Percentiles rank a stretch among this genome's conserved stretches.
Conservation (phyloP, 2,797 vertebrate species). For the Lerista edwardsae region DNA sequence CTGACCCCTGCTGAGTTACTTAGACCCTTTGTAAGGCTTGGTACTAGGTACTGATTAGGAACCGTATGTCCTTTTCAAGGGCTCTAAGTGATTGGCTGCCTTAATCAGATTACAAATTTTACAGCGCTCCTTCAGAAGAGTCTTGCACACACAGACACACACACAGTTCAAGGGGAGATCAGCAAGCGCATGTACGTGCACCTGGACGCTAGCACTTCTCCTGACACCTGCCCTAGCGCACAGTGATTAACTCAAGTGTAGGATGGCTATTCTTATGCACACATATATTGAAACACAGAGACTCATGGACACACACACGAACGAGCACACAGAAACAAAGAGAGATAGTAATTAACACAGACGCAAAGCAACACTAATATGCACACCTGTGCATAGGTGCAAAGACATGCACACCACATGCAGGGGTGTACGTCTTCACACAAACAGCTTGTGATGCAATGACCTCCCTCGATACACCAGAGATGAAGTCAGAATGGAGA, state of each 20-base stretch:
- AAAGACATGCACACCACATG: too few relatives aligned
- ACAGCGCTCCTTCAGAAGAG: conserved; percentile 74
- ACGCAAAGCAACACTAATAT: fast-evolving
- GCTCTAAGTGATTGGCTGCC: conserved; percentile 80
- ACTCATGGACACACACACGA: fast-evolving
- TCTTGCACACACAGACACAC: conserved; percentile 58
- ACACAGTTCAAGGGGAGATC: conserved; percentile 24
- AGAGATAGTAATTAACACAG: fast-evolving
- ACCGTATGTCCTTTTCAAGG: conserved; percentile 83
- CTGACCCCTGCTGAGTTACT: conserved; percentile 91
- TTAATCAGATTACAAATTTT: conserved; percentile 85
- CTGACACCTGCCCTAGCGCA: not conserved
- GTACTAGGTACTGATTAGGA: conserved; percentile 94
- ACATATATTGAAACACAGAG: fast-evolving
- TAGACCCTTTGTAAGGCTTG: conserved; percentile 90
- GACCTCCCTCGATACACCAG: not conserved
- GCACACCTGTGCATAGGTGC: not conserved
- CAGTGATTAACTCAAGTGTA: fast-evolving
- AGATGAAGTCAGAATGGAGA: not conserved
- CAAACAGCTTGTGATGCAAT: not conserved
- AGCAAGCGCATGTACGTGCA: fast-evolving
- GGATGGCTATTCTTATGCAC: too few relatives aligned
- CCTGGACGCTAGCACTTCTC: fast-evolving
- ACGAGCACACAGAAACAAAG: not conserved
- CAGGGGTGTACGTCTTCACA: not conserved